Evolutionary conservation across 2,888 invertebrate species (phyloP).

Genomic region (Polyommatus iphigenia): DNA sequence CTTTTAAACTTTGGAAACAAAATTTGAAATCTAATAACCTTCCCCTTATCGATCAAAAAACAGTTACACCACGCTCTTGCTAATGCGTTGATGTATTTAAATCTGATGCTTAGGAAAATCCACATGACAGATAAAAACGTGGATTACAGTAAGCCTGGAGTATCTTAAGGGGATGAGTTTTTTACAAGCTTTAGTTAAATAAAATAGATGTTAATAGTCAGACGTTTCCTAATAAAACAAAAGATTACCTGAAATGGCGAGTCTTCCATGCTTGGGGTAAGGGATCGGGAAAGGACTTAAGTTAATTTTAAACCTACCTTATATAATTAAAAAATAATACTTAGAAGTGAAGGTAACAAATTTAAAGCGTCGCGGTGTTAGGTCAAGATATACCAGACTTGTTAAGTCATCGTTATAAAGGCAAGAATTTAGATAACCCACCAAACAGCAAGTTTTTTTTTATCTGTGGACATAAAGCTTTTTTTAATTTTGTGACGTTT

Average conservation of each 20-base stretch:
- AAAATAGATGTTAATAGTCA: neutral
- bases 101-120: neutral
- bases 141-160: neutral
- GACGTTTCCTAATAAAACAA: conserved; percentile 45
- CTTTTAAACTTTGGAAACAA: neutral
- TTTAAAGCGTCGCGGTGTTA: conserved; percentile 44
- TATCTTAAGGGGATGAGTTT: neutral
- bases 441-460: conserved; percentile 46
- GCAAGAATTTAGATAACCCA: conserved; percentile 9
- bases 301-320: conserved; percentile 52
- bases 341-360: conserved; percentile 44
- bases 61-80: neutral
- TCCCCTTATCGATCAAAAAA: neutral
- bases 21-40: too few species aligned
- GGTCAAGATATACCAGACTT: conserved; percentile 44
- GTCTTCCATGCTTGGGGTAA: conserved; percentile 70
- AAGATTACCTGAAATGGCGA: conserved; percentile 69
- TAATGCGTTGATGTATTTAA: neutral
- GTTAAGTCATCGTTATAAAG: conserved; percentile 38
- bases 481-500: neutral
- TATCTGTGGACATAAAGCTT: conserved; percentile 29
- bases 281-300: conserved; percentile 55
- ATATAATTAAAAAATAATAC: conserved; percentile 37
- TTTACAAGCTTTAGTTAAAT: neutral
- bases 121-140: neutral